Base-by-base conservation (phyloP, 1,140 invertebrate species). In the Yoshiicerus persimilis region DNA sequence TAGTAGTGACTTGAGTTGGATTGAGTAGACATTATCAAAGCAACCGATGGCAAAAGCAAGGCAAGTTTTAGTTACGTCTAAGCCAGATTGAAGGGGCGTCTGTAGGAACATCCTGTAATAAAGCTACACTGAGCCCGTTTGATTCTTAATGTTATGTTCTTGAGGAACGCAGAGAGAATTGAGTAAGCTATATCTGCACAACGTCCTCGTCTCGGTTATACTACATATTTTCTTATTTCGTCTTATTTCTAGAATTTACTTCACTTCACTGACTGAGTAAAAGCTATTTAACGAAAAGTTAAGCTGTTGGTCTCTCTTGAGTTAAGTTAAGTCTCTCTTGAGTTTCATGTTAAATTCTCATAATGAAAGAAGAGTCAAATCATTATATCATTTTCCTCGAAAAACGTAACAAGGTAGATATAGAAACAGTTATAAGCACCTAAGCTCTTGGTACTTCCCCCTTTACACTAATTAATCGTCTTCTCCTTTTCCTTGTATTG, bases 11-110 rank as follows among this genome's bases (percentile, higher is more conserved):
- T 70, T 70, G 64, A 70, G 64, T 10, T 70, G 64, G 27, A 70
- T 80, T 80, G 75, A 80, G 75, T 77, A 80, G 75, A 80, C 75
- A 80, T 25, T 70, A 70, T 25, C 64, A 70, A 70, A 70, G 64
- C 23, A 70, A 70, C 64, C 64, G 64, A 70, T 70, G 27, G 64
- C 27, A 56, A 56, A 47, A n/a, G 39, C 62, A 64, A 64, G 20
- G 23, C 64, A 70, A 30, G 64, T 70, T 30, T 30, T 70, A 27
- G 25, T 70, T 30, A 25, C 8, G 64, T 56, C 47, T 56, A 56
- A 56, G 47, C 47, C n/a, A 70, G 66, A 80, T 75, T 80, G 75
- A 80, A 80, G 75, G 32, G 75, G 75, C 75, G 75, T 80, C 75
- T 30, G 75, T 34, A 80, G 30, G 30, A 80, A 80, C 75, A 80